Conservation (phyloP, 2,113 vertebrate genomes). For the Neofelis nebulosa region DNA sequence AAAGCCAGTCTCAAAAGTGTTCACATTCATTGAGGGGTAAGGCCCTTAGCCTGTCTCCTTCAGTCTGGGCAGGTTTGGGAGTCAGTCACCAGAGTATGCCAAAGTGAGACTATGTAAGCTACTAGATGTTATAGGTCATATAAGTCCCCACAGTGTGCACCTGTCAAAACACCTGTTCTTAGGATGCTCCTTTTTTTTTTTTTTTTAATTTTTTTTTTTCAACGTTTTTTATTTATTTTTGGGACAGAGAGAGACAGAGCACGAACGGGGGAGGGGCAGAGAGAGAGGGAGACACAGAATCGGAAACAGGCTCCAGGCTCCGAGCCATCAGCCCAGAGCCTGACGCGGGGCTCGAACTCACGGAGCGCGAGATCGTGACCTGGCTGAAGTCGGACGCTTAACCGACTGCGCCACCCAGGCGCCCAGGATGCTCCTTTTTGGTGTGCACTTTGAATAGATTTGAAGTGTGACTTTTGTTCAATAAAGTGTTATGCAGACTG, state of each 20-base stretch:
- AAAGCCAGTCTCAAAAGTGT: not conserved
- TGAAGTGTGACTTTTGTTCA: not conserved
- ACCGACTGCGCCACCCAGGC: too few relatives aligned
- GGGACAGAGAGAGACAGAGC: too few relatives aligned
- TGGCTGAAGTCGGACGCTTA: too few relatives aligned
- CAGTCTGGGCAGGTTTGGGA: not conserved
- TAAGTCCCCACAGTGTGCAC: not conserved
- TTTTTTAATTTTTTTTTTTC: too few relatives aligned
- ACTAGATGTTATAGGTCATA: not conserved
- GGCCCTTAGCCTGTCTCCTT: not conserved
- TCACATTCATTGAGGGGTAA: not conserved
- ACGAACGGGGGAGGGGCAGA: too few relatives aligned
- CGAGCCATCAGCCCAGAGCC: too few relatives aligned
- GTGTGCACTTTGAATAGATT: not conserved
- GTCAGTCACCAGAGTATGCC: not conserved
- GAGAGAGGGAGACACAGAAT: too few relatives aligned
- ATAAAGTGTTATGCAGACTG: not conserved
- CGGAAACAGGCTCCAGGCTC: too few relatives aligned
- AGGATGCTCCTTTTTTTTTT: not conserved
- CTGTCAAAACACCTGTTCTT: not conserved
- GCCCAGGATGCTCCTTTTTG: not conserved
- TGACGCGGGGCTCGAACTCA: too few relatives aligned
- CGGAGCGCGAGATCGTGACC: too few relatives aligned
- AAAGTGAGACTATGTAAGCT: not conserved
- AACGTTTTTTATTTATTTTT: too few relatives aligned